These are phyloP conservation scores for Drosophila pectinifera DNA, from an alignment of 1,140 invertebrate species.

Conservation along the genomic window DNA sequence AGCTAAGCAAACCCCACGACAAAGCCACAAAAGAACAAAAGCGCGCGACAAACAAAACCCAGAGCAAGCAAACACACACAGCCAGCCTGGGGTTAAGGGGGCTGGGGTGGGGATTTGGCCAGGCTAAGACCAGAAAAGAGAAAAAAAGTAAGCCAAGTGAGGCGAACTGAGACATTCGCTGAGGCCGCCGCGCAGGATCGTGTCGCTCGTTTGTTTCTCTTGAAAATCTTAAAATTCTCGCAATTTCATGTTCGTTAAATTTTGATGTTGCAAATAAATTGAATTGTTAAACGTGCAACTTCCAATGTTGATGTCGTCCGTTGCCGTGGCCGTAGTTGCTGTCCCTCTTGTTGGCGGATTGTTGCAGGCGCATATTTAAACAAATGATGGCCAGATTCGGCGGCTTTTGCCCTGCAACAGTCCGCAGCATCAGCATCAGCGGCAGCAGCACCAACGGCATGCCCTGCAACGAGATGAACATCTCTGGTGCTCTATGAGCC, in stretches of 20 bases:
- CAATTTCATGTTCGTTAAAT: slow-evolving; percentile 85
- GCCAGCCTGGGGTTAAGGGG: slow-evolving; percentile 4
- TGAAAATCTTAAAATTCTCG: slow-evolving; percentile 85
- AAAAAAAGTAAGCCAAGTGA: slow-evolving; percentile 32
- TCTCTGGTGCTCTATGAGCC: slow-evolving; percentile 62
- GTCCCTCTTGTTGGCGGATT: slow-evolving; percentile 49
- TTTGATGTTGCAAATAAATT: slow-evolving; percentile 85
- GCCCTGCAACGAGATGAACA: slow-evolving; percentile 60
- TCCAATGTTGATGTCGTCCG: slow-evolving; percentile 70
- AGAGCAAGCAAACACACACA: slow-evolving; percentile 68
- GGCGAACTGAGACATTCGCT: slow-evolving; percentile 61
- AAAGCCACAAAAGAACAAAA: slow-evolving; percentile 81
- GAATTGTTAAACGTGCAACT: slow-evolving; percentile 85
- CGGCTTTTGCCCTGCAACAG: slow-evolving; percentile 54
- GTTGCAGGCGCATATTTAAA: slow-evolving; percentile 84
- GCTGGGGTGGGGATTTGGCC: slow-evolving; percentile 15
- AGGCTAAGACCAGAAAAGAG: background rate
- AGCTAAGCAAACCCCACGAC: slow-evolving; percentile 79
- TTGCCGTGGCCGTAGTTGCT: slow-evolving; percentile 25
- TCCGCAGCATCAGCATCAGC: slow-evolving; percentile 11
- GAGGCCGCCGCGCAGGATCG: slow-evolving; percentile 76
- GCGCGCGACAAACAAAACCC: slow-evolving; percentile 79
- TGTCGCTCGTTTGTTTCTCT: slow-evolving; percentile 85
- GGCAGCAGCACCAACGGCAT: slow-evolving; percentile 33
- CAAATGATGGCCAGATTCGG: slow-evolving; percentile 84